Evolutionary conservation across 2,797 vertebrate genomes (phyloP).

Genomic region (Margarornis squamiger): DNA sequence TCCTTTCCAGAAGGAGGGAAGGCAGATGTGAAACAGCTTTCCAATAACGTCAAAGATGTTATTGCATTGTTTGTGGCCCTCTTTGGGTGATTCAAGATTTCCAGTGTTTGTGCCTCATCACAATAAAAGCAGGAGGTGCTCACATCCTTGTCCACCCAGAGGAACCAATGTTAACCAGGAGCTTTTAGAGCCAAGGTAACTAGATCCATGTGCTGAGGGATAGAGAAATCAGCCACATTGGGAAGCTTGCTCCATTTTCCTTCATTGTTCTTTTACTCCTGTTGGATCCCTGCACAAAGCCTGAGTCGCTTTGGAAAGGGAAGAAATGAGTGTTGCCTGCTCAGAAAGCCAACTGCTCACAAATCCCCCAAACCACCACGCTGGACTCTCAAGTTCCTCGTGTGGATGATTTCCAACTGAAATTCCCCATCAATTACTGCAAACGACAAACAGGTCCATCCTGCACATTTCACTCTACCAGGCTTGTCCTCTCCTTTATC

Average conservation of each 20-base stretch:
- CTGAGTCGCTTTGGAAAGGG: neutral
- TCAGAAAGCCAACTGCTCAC: neutral
- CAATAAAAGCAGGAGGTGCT: neutral
- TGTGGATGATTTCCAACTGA: neutral
- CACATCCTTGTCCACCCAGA: neutral
- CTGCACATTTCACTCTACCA: neutral
- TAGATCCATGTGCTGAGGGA: neutral
- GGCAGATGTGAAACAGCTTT: neutral
- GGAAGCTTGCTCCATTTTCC: neutral
- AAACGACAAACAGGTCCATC: neutral
- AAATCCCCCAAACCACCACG: neutral
- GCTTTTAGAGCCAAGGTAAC: neutral
- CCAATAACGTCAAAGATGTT: neutral
- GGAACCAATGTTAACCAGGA: neutral
- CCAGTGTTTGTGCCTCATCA: neutral
- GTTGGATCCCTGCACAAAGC: neutral
- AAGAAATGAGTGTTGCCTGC: neutral
- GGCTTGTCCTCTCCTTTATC: neutral
- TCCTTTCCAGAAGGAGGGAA: neutral
- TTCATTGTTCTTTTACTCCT: neutral
- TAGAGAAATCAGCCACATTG: neutral
- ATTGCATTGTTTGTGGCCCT: neutral
- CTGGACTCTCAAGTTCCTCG: neutral
- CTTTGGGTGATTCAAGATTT: neutral
- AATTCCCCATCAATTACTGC: neutral